Percentiles rank a stretch among this genome's conserved stretches.
Evolutionary conservation across 1,140 invertebrate genomes (phyloP).

Genomic region (Thaumatotibia leucotreta): DNA sequence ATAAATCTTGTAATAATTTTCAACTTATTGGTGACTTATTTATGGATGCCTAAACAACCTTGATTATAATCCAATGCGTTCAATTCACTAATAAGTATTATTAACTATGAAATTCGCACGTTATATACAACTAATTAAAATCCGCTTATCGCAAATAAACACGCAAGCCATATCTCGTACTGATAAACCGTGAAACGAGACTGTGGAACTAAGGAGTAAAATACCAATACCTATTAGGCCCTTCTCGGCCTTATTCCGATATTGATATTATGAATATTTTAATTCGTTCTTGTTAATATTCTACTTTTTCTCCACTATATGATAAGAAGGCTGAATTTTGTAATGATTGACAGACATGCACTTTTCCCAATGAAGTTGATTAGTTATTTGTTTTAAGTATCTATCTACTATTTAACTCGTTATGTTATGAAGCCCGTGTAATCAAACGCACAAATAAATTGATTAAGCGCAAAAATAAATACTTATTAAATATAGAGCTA

Average conservation of each 20-base stretch:
- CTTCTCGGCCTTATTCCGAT: conserved; percentile 13
- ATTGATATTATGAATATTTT: background rate
- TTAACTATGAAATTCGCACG: background rate
- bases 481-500: too few species aligned
- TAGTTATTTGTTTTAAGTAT: too few species aligned
- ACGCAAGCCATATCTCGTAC: conserved; percentile 26
- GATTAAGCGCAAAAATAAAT: too few species aligned
- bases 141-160: background rate
- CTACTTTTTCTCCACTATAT: background rate
- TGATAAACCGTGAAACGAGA: conserved; percentile 23
- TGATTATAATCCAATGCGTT: background rate
- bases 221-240: conserved; percentile 58
- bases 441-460: too few species aligned
- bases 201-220: conserved; percentile 46
- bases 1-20: too few species aligned
- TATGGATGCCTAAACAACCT: too few species aligned
- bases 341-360: too few species aligned
- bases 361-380: too few species aligned
- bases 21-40: too few species aligned
- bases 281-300: background rate
- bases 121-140: background rate
- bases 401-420: too few species aligned
- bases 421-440: too few species aligned
- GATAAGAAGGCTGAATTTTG: too few species aligned
- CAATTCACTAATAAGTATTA: background rate